These are phyloP conservation scores for Caranx ignobilis DNA, from an alignment of 2,113 vertebrate genomes.

Conservation along the genomic window DNA sequence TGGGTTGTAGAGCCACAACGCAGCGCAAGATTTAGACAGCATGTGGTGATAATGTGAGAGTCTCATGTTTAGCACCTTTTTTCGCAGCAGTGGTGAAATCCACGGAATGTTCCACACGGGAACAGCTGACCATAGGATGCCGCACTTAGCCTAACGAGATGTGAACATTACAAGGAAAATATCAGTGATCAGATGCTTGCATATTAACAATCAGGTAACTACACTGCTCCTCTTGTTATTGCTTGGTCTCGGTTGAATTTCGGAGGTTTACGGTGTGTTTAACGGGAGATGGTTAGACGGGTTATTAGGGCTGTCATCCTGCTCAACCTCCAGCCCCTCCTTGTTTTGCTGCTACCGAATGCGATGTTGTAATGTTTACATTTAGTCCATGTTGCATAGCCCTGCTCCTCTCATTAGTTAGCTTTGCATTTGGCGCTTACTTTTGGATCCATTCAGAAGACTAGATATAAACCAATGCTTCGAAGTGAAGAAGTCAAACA, in stretches of 20 bases:
- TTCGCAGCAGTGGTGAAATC: slow-evolving; percentile 80
- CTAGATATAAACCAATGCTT: neutral
- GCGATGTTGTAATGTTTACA: slow-evolving; percentile 86
- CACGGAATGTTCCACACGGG: slow-evolving; percentile 85
- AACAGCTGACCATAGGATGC: slow-evolving; percentile 82
- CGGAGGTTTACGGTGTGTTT: slow-evolving; percentile 32
- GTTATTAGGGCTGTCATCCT: slow-evolving; percentile 70
- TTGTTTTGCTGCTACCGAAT: slow-evolving; percentile 81
- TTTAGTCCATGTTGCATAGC: slow-evolving; percentile 61
- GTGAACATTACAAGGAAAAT: slow-evolving; percentile 79
- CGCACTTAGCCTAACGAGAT: slow-evolving; percentile 83
- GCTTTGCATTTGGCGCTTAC: slow-evolving; percentile 13
- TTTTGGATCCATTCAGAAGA: slow-evolving; percentile 3
- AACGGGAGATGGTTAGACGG: slow-evolving; percentile 33
- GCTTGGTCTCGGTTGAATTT: slow-evolving; percentile 33
- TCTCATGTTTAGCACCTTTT: slow-evolving; percentile 71
- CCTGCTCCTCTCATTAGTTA: slow-evolving; percentile 24
- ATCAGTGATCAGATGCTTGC: slow-evolving; percentile 79
- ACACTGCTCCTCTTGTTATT: slow-evolving; percentile 34
- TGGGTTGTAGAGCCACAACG: neutral
- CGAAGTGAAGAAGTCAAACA: slow-evolving; percentile 29
- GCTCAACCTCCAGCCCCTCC: slow-evolving; percentile 84
- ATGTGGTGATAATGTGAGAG: neutral
- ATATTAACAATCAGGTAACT: slow-evolving; percentile 86
- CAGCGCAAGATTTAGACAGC: neutral